These are phyloP conservation scores for Lithophane ornitopus DNA, from an alignment of 2,888 invertebrate species.

Conservation along the genomic window DNA sequence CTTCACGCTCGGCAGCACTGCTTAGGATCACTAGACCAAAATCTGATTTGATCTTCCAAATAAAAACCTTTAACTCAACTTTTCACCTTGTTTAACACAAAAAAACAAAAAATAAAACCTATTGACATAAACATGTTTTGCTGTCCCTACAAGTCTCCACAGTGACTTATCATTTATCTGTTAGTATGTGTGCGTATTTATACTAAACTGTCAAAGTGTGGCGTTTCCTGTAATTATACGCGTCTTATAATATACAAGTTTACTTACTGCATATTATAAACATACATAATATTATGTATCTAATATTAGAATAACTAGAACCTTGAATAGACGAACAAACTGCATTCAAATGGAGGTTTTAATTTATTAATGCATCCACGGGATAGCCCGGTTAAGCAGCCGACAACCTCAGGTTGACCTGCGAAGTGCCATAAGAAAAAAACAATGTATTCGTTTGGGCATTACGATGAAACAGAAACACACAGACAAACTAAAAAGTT, in stretches of 20 bases:
- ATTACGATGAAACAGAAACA: background rate
- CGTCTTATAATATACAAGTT: slow-evolving; percentile 72
- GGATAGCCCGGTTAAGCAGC: background rate
- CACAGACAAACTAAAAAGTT: background rate
- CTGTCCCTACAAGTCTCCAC: slow-evolving; percentile 67
- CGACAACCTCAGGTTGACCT: background rate
- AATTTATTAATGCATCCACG: background rate
- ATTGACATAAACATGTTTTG: slow-evolving; percentile 59
- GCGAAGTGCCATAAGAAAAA: background rate
- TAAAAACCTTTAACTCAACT: slow-evolving; percentile 4
- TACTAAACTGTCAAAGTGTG: slow-evolving; percentile 61
- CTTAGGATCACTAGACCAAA: too few relatives aligned
- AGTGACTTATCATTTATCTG: slow-evolving; percentile 65
- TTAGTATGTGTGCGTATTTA: slow-evolving; percentile 61
- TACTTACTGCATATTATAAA: slow-evolving; percentile 59
- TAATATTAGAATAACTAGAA: slow-evolving; percentile 2
- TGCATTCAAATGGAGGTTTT: background rate
- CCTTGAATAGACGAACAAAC: background rate
- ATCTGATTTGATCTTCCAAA: too few relatives aligned
- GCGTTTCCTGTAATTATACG: slow-evolving; percentile 82
- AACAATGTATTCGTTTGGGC: background rate
- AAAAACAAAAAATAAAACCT: background rate
- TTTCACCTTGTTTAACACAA: background rate
- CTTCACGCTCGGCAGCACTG: too few relatives aligned
- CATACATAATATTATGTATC: slow-evolving; percentile 2